Percentiles rank a stretch among this genome's conserved stretches.
Evolutionary conservation across 2,888 invertebrate genomes (phyloP).

Genomic region (Phalangium opilio): DNA sequence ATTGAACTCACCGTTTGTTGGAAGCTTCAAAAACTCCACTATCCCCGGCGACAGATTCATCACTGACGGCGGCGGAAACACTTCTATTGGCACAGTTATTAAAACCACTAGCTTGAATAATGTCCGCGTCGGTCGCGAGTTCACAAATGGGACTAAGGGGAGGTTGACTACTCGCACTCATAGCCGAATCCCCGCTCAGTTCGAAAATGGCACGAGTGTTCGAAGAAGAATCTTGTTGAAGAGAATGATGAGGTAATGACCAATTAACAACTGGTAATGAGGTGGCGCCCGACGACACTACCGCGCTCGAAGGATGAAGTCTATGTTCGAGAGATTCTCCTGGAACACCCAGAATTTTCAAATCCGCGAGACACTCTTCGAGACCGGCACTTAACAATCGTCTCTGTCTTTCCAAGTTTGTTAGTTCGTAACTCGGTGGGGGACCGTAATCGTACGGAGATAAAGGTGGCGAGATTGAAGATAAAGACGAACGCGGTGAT

Average conservation of each 20-base stretch:
- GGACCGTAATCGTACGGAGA: slow-evolving; percentile 38
- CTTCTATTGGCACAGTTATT: slow-evolving; percentile 49
- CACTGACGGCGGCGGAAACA: slow-evolving; percentile 89
- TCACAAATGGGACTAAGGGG: slow-evolving; percentile 33
- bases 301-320: slow-evolving; percentile 5
- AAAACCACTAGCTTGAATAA: slow-evolving; percentile 21
- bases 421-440: slow-evolving; percentile 48
- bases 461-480: slow-evolving; percentile 74
- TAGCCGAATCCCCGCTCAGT: not conserved
- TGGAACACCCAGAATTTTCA: not conserved
- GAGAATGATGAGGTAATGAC: not conserved
- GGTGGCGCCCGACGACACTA: not conserved
- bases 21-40: slow-evolving; percentile 36
- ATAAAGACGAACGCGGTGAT: slow-evolving; percentile 68
- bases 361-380: slow-evolving; percentile 14
- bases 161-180: not conserved
- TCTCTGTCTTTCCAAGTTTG: slow-evolving; percentile 32
- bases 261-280: not conserved
- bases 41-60: slow-evolving; percentile 84
- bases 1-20: slow-evolving; percentile 27
- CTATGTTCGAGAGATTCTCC: slow-evolving; percentile 4
- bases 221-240: not conserved
- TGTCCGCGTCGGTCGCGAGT: slow-evolving; percentile 20
- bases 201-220: not conserved
- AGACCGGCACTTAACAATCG: slow-evolving; percentile 9